Conservation (phyloP, 2,888 invertebrate genomes). For the Unio pictorum region DNA sequence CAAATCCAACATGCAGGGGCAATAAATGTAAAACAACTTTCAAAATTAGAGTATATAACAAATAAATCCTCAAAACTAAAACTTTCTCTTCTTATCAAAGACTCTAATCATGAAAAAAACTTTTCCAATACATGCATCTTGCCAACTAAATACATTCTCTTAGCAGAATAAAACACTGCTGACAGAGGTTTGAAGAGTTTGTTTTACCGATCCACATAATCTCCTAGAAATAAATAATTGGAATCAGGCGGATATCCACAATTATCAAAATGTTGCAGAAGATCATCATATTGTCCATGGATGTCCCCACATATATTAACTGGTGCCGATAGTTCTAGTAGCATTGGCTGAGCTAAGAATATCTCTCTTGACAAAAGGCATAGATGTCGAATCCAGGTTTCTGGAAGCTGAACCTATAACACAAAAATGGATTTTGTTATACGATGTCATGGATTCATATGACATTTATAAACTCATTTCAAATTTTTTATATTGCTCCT, state of each 20-base stretch:
- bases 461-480: background rate
- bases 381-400: slow-evolving; percentile 72
- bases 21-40: too few relatives aligned
- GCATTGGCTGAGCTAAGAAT: slow-evolving; percentile 73
- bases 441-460: background rate
- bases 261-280: slow-evolving; percentile 74
- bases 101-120: too few relatives aligned
- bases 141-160: too few relatives aligned
- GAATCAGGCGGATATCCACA: slow-evolving; percentile 74
- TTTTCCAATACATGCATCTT: too few relatives aligned
- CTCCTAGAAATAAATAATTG: slow-evolving; percentile 75
- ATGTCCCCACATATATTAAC: slow-evolving; percentile 75
- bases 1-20: too few relatives aligned
- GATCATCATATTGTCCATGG: slow-evolving; percentile 74
- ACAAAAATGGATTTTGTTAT: background rate
- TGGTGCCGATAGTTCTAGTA: slow-evolving; percentile 74
- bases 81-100: too few relatives aligned
- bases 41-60: too few relatives aligned
- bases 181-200: background rate
- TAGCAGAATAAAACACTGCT: too few relatives aligned
- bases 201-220: slow-evolving; percentile 74
- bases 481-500: too few relatives aligned
- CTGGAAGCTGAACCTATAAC: slow-evolving; percentile 67
- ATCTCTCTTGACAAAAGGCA: slow-evolving; percentile 71
- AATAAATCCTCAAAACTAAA: too few relatives aligned